Evolutionary conservation across 2,888 invertebrate genomes (phyloP), one percentile per base, ranked within the genome.

Genomic region (Sinohyriopsis cumingii): DNA sequence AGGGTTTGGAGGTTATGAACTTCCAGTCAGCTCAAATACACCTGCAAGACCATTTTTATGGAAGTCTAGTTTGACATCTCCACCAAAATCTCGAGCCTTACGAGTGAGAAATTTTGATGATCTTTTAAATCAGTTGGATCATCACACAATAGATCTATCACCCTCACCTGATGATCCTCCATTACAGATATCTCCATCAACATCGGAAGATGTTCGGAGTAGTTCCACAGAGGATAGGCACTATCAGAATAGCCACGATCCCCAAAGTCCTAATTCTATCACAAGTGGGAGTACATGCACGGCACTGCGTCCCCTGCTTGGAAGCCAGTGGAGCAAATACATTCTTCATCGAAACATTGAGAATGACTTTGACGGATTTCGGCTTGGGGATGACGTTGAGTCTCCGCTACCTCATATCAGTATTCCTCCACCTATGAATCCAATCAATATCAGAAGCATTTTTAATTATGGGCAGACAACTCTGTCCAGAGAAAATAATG

Each of bases 391-490:
- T 59, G 78, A 78, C 22, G 73, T 76, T 22, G 81, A 78, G 54
- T 81, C 81, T 28, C 80, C 80, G 18, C 72, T 75, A 67, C 80
- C 81, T 62, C 80, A 79, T 22, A 82, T 84, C 18, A 81, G 80
- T 71, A 84, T 86, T 75, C 86, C 86, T 25, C 86, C 86, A 15
- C 86, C 86, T 15, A 86, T 86, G 86, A 82, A 83, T 66, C 84
- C 84, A 18, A 78, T 86, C 15, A 82, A 83, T 73, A 78, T 86
- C 60, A 73, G 84, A 63, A 86, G 79, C 68, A 82, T 86, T 63
- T 79, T 83, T 62, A 82, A 80, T 68, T 77, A 83, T 72, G 83
- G 82, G 55, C 82, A 82, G 63, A 72, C 80, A 69, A 59, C 74
- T 65, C 61, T 75, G 22, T 71, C 65, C 53, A 69, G 83, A 33